Evolutionary conservation across 2,888 invertebrate genomes (phyloP).

Genomic region (Leptopterna dolabrata): DNA sequence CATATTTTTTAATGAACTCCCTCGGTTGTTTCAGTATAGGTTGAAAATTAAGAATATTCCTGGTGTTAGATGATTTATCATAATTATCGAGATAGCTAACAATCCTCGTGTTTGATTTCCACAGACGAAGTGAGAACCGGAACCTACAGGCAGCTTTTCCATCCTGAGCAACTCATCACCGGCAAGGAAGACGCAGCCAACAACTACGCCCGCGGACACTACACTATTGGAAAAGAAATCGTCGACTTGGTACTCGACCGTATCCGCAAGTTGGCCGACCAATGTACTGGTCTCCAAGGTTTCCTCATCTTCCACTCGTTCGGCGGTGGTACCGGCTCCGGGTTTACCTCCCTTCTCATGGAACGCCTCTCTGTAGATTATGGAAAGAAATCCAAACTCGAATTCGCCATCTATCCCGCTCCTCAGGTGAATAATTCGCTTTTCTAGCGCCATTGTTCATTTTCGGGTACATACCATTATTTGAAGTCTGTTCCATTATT

Average conservation of each 20-base stretch:
- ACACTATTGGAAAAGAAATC: slow-evolving; percentile 74
- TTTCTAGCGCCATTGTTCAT: no score
- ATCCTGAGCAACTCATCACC: slow-evolving; percentile 77
- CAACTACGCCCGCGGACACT: slow-evolving; percentile 77
- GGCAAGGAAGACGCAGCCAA: slow-evolving; percentile 79
- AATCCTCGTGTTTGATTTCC: slow-evolving; percentile 47
- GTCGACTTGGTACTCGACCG: slow-evolving; percentile 71
- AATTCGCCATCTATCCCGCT: slow-evolving; percentile 77
- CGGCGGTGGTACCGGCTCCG: slow-evolving; percentile 74
- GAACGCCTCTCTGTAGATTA: slow-evolving; percentile 76
- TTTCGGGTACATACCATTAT: no score
- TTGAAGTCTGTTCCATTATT: no score
- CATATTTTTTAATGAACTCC: no score
- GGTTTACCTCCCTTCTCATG: slow-evolving; percentile 76
- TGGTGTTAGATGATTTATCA: neutral
- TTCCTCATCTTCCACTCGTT: slow-evolving; percentile 76
- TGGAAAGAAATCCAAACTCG: slow-evolving; percentile 75
- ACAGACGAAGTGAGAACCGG: slow-evolving; percentile 90
- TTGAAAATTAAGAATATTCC: no score
- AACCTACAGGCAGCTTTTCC: slow-evolving; percentile 77
- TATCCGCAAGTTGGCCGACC: slow-evolving; percentile 71
- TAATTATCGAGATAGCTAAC: no score
- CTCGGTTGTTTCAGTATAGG: no score
- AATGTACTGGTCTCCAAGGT: slow-evolving; percentile 72
- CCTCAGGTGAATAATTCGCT: slow-evolving; percentile 67